Base-by-base conservation (phyloP, 1,140 invertebrate genomes). In the Leptoteleia sp. region DNA sequence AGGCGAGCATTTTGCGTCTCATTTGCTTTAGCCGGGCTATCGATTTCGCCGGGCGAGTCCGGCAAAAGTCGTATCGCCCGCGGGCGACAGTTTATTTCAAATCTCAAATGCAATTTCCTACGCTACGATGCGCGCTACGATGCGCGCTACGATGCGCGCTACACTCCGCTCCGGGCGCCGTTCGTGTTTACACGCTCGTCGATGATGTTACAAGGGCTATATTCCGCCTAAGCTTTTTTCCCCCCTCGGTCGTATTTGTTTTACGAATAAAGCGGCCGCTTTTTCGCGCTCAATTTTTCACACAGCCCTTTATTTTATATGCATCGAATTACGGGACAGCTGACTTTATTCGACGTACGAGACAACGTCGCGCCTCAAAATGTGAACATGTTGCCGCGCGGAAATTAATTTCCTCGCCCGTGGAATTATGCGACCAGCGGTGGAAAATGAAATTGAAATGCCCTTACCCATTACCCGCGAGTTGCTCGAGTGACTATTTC, bases 81-180 rank as follows among this genome's bases (percentile, higher is more conserved):
- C 42, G 57, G 70, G 50, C 31, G 57, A 62, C 68, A 38, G 55
- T 73, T 77, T 77, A 67, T 59, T 71, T 71, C 45, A 77, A 71
- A 77, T 77, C 65, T 71, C 64, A 76, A 76, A 76, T 70, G 64
- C 57, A 76, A 70, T 76, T 70, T 70, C 57, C 64, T 55, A 27
- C 48, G 55, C 59, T 45, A 45, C 64, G 61, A 61, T 48, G 50
- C 33, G n/a, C n/a, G n/a, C n/a, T n/a, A n/a, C n/a, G n/a, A n/a
- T n/a, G n/a, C n/a, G n/a, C n/a, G n/a, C n/a, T n/a, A n/a, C n/a
- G n/a, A n/a, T n/a, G n/a, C n/a, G 61, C 54, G 42, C 50, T 75
- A 33, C 45, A 33, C 31, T 35, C 3, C 27, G 68, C 68, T 68
- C 29, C 55, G 29, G 48, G 64, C 50, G 29, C 22, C 43, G 57